Percentiles rank a stretch among this genome's conserved stretches.
Conservation (phyloP, 2,797 vertebrate species). For the Mionectes olivaceus region DNA sequence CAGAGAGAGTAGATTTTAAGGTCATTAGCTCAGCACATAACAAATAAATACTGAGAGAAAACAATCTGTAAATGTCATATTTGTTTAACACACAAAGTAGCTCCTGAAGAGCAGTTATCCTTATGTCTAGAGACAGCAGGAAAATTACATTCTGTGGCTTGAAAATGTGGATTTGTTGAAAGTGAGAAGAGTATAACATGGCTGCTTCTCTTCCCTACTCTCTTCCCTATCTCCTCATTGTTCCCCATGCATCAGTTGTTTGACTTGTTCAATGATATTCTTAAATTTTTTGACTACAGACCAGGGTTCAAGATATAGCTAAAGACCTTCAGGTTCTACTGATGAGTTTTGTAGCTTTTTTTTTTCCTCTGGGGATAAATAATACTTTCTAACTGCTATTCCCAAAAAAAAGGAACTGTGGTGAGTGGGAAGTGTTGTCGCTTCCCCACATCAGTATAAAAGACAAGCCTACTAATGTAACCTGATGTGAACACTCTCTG, state of each 20-base stretch:
- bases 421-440: background rate
- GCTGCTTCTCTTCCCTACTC: background rate
- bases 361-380: background rate
- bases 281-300: background rate
- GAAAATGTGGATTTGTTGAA: conserved; percentile 1
- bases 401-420: background rate
- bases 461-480: background rate
- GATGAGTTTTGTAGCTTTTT: background rate
- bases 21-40: conserved; percentile 54
- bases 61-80: conserved; percentile 61
- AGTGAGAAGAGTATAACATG: background rate
- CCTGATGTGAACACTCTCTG: background rate
- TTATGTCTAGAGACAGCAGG: conserved; percentile 44
- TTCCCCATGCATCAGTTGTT: background rate
- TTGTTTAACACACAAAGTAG: conserved; percentile 42
- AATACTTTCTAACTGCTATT: background rate
- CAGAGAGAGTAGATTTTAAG: conserved; percentile 54
- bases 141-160: conserved; percentile 35
- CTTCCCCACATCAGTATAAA: background rate
- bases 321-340: background rate
- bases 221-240: background rate
- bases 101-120: conserved; percentile 54
- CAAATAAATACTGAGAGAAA: conserved; percentile 60
- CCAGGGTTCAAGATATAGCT: background rate
- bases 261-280: background rate